phyloP scores from a whole-genome alignment of 2,113 vertebrate species.

The Tauraco erythrolophus region DNA sequence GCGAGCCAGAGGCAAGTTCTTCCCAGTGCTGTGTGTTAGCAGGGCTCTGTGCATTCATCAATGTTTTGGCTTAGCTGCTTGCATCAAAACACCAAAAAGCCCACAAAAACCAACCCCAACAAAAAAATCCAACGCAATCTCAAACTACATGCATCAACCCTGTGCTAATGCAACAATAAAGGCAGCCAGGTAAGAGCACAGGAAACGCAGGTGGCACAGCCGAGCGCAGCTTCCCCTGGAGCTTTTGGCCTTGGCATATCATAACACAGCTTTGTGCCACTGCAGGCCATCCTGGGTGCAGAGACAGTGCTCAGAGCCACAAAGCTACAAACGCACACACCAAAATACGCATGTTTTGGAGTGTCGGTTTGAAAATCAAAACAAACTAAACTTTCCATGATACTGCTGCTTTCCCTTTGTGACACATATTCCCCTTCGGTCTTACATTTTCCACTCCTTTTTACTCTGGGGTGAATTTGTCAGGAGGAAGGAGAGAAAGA shows the following conservation, averaged over 20 bases:
- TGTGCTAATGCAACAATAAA: background rate
- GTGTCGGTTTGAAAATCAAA: background rate
- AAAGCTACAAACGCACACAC: background rate
- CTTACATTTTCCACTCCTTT: background rate
- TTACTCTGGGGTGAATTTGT: background rate
- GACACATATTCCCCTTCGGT: background rate
- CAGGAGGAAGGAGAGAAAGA: background rate
- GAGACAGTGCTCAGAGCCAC: accelerated
- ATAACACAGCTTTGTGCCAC: background rate
- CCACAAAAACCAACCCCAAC: background rate
- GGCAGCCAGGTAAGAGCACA: background rate
- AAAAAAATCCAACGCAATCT: background rate
- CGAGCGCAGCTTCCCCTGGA: background rate
- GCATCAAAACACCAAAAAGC: background rate
- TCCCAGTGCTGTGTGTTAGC: background rate
- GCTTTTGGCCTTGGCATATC: background rate
- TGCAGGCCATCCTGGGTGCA: background rate
- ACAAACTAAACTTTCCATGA: background rate
- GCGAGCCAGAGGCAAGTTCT: background rate
- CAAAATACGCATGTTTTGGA: background rate
- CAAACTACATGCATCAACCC: background rate
- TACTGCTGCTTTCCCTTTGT: background rate
- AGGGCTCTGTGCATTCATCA: background rate
- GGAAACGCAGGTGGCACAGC: background rate
- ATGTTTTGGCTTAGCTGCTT: background rate